Percentiles rank a stretch among this genome's conserved stretches.
Evolutionary conservation across 2,113 vertebrate genomes (phyloP).

Genomic region (Beaufortia kweichowensis): DNA sequence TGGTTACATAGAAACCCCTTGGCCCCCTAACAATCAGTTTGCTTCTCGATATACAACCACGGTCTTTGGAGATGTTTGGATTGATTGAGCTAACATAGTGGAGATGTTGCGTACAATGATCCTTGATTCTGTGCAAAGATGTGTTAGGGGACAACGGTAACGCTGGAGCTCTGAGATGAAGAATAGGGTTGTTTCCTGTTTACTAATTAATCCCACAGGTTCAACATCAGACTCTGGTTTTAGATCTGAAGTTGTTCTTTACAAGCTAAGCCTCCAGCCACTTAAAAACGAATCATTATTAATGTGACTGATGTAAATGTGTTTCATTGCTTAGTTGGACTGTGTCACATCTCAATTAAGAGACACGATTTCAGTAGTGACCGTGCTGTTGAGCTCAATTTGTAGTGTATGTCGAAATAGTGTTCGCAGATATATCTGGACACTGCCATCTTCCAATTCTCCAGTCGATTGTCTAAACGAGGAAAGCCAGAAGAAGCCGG

Average conservation of each 20-base stretch:
- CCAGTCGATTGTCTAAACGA: conserved; percentile 27
- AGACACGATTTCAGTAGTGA: neutral
- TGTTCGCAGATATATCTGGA: neutral
- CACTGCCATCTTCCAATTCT: conserved; percentile 13
- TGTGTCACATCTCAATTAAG: neutral
- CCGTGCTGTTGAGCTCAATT: neutral
- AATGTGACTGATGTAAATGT: neutral
- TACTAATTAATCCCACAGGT: conserved; percentile 54
- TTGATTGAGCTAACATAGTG: conserved; percentile 2
- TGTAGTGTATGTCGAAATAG: neutral
- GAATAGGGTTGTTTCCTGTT: conserved; percentile 44
- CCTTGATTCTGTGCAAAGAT: conserved; percentile 22
- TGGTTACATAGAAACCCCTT: conserved; percentile 65
- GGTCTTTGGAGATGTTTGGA: conserved; percentile 3
- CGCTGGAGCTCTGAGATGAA: conserved; percentile 20
- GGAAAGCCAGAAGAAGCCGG: conserved; percentile 21
- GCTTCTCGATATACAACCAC: neutral
- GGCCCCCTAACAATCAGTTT: conserved; percentile 52
- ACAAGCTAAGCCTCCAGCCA: neutral
- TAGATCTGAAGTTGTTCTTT: neutral
- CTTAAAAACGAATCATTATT: neutral
- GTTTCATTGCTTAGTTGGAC: neutral
- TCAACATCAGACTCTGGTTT: conserved; percentile 11
- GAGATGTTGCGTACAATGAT: conserved; percentile 30
- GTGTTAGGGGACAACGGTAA: conserved; percentile 14